Evolutionary conservation across 2,888 invertebrate species (phyloP), one percentile per base, ranked within the genome.

Genomic region (Prostheceraeus crozeri): DNA sequence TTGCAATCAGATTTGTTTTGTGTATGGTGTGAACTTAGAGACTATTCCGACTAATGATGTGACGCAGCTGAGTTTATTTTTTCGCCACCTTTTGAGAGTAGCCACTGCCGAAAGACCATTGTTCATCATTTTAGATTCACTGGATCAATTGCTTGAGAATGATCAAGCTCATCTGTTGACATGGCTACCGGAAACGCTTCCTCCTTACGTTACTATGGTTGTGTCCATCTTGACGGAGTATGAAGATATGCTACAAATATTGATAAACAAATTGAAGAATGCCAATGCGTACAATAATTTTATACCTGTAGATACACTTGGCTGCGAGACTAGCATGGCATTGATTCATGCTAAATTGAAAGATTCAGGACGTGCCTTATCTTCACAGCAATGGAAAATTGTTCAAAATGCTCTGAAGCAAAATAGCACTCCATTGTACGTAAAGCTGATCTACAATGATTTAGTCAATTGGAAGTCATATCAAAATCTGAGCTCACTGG

Each of bases 391-490:
- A 71, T 93, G 91, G 91, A 83, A 87, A 33, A 77, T 93, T 55
- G 94, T 94, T 0, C 86, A 89, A 14, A 91, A 90, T 69, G 91
- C 90, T 0, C 87, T 94, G 31, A 84, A 84, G 11, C 85, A 87
- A 70, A 94, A 94, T 72, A 93, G 93, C 0, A 77, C 94, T 56
- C 94, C 96, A 0, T 89, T 98, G 63, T 96, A 93, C 72, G 90
- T 96, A 0, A 96, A 96, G 77, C 79, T 98, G 40, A 91, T 96
- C 0, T 93, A 90, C 76, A 96, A 94, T 11, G 94, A 96, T 79
- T 89, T 96, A 25, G 90, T 89, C 72, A 82, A 91, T 64, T 96
- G 96, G 96, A 82, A 90, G 57, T 93, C 93, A 67, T 96, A 94
- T 74, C 91, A 91, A 0, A 87, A 89, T 0, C 86, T 87, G 65